phyloP scores from a whole-genome alignment of 2,113 vertebrate species.

The Colaptes auratus region DNA sequence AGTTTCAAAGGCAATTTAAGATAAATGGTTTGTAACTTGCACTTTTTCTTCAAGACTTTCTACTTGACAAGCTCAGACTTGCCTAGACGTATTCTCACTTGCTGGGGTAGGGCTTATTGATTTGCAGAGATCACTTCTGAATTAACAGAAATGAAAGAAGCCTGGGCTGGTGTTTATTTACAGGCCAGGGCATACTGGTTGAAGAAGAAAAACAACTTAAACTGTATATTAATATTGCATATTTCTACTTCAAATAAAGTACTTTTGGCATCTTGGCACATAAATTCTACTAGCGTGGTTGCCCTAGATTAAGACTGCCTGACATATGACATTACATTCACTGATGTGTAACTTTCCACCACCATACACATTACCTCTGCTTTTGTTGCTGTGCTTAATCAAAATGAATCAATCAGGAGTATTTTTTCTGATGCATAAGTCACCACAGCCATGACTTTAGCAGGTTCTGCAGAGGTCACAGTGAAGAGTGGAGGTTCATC shows the following conservation, averaged over 20 bases:
- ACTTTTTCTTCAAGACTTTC: neutral
- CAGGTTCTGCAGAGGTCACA: slow-evolving; percentile 8
- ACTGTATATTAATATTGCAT: neutral
- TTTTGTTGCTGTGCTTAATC: neutral
- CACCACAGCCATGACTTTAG: neutral
- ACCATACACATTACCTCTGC: neutral
- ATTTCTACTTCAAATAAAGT: neutral
- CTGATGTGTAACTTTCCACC: neutral
- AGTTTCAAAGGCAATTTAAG: neutral
- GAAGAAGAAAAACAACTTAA: neutral
- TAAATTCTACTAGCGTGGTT: neutral
- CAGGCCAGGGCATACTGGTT: neutral
- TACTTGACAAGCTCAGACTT: neutral
- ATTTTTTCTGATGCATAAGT: neutral
- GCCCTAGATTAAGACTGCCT: neutral
- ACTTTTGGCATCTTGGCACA: neutral
- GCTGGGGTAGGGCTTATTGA: neutral
- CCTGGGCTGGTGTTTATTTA: neutral
- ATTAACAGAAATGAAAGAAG: neutral
- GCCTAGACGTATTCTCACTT: neutral
- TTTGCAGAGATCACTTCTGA: neutral
- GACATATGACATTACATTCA: neutral
- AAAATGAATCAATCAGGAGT: slow-evolving; percentile 1
- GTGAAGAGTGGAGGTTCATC: neutral
- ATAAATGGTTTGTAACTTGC: neutral